Evolutionary conservation across 2,888 invertebrate species (phyloP), one percentile per base, ranked within the genome.

Genomic region (Plagiodera versicolora): DNA sequence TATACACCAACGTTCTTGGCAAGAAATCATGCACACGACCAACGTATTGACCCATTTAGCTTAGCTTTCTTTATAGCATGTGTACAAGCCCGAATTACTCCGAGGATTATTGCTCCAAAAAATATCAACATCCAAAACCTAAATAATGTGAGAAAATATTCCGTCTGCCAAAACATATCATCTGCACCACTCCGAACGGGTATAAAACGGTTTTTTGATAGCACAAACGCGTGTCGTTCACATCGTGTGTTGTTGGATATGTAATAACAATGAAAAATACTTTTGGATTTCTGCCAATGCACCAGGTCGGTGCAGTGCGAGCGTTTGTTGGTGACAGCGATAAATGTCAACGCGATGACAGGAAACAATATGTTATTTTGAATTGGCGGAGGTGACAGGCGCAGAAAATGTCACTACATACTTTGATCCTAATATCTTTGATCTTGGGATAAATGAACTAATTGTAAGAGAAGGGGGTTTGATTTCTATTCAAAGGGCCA

Each of bases 311-410:
- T 45, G 45, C 10, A 2, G 18, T 39, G 19, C 2, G 1, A 52
- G 35, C 35, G 39, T 32, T 52, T 20, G 39, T 52, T 14, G 4
- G 52, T 20, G 44, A 39, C 52, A 52, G 14, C 52, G 39, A 52
- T 52, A 39, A 52, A 52, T 44, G 44, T 52, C 52, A n/a, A 17
- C 19, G 44, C 14, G 28, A 52, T 39, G 44, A 39, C 52, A 19
- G 2, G 24, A 9, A 9, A 19, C 44, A 39, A 52, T 52, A 32
- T 39, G 35, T 39, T 52, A 52, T 39, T 52, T 52, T 52, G 52
- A 39, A 11, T 32, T 32, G 32, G 32, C 5, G 32, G 11, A 32
- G 8, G 32, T 11, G 10, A 32, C 32, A 32, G 8, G 2, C 6
- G 4, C 32, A 2, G 2, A 32, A 32, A 10, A 32, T 32, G 8